Base-by-base conservation (phyloP, 2,113 vertebrate genomes). In the Oostethus manadensis region DNA sequence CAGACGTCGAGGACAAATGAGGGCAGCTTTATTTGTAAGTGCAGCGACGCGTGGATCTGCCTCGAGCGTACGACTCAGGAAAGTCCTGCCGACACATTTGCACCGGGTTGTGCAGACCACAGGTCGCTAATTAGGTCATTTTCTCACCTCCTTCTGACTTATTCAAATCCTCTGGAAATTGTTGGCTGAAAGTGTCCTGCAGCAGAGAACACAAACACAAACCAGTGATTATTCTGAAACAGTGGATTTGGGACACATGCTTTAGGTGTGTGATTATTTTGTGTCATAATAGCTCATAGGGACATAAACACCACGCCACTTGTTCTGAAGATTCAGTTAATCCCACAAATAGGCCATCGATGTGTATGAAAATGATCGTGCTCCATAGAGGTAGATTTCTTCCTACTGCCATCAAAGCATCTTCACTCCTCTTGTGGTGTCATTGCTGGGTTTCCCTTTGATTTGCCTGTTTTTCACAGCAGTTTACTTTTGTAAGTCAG, bases 51-150 rank as follows among this genome's bases (percentile, higher is more conserved):
- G 76, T 81, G 71, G 53, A 75, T 70, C 49, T 61, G 75, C 43
- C 64, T 79, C 69, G 58, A 16, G 49, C 65, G 56, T 58, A 42
- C 73, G 75, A 73, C 60, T 26, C 65, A 58, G 58, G 38, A 49
- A 67, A 66, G 61, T 60, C 58, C 63, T 59, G 67, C 58, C 26
- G 65, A 71, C 54, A 73, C 73, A 58, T 64, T 65, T 60, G 48
- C 63, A 55, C 59, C 69, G 68, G 54, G 59, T 68, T 58, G 65
- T 70, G 63, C 10, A 46, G 70, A 57, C 51, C 58, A 0, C 43
- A 60, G 1, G 44, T 18, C 0, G 9, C 43, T 45, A 56, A 54
- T 75, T 74, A 83, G 64, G 82, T 82, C 81, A 88, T 86, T 73
- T 79, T 83, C 55, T 38, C 48, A 22, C n/a, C 45, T 64, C 46